phyloP scores from a whole-genome alignment of 1,140 invertebrate genomes.

The Littorina saxatilis region DNA sequence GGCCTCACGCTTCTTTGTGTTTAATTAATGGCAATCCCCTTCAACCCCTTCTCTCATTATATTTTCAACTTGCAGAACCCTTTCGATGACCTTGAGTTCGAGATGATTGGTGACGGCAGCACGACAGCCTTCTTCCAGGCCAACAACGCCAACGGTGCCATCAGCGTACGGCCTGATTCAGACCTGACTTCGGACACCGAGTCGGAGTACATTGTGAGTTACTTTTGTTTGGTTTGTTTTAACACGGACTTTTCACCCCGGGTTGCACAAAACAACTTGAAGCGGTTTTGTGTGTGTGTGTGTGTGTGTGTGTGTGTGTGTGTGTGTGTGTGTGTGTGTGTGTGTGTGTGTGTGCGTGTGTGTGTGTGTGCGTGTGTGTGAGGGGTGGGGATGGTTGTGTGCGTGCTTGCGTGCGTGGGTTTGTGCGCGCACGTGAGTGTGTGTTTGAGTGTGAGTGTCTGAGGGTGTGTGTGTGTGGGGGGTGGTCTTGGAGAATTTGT shows the following conservation, averaged over 20 bases:
- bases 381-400: not conserved
- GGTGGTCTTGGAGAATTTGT: too few relatives aligned
- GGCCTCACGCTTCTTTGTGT: too few relatives aligned
- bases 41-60: too few relatives aligned
- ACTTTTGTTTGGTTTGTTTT: constrained; percentile 35
- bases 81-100: constrained; percentile 49
- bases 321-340: not conserved
- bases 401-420: too few relatives aligned
- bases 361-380: not conserved
- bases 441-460: too few relatives aligned
- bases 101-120: constrained; percentile 57
- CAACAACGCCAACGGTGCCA: constrained; percentile 30
- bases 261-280: too few relatives aligned
- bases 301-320: too few relatives aligned
- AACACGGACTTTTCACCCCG: too few relatives aligned
- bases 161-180: not conserved
- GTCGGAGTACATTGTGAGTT: constrained; percentile 68
- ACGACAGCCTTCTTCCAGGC: constrained; percentile 48
- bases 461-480: too few relatives aligned
- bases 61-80: constrained; percentile 47
- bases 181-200: not conserved
- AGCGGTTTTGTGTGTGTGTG: too few relatives aligned
- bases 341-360: not conserved
- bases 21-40: too few relatives aligned
- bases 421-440: too few relatives aligned